These are phyloP conservation scores for Calonectris borealis DNA, from an alignment of 2,113 vertebrate species.

Conservation along the genomic window DNA sequence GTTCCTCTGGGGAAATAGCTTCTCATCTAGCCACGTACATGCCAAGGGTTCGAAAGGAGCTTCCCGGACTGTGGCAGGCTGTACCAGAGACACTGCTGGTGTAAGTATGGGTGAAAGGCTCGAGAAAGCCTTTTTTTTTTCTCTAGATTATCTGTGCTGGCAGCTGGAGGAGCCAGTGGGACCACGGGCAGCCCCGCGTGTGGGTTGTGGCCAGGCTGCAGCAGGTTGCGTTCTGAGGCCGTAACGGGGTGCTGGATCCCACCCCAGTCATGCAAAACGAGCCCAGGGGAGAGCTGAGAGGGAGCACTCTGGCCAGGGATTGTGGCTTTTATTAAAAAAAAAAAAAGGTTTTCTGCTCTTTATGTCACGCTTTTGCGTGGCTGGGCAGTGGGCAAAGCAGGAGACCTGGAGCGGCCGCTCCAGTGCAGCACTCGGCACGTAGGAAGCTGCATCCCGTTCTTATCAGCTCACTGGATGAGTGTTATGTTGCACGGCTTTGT, in stretches of 20 bases:
- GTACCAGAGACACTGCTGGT: background rate
- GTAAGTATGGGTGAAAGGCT: background rate
- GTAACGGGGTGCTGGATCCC: background rate
- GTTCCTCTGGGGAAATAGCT: background rate
- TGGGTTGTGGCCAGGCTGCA: background rate
- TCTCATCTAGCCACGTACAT: background rate
- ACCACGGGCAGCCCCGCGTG: accelerated
- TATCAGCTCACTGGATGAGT: background rate
- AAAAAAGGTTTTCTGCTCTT: background rate
- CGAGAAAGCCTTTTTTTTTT: background rate
- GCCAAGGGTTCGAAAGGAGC: background rate
- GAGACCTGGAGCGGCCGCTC: background rate
- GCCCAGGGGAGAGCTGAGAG: background rate
- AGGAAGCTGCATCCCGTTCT: background rate
- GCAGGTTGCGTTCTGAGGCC: background rate
- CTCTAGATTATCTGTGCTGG: background rate
- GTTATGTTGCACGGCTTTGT: background rate
- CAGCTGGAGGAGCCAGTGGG: background rate
- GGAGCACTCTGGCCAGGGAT: background rate
- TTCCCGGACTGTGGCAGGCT: background rate
- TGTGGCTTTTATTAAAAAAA: background rate
- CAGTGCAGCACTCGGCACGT: accelerated
- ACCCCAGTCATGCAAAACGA: background rate
- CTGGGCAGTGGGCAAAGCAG: background rate
- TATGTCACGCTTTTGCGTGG: accelerated